Evolutionary conservation across 64 coral and sea anemone genomes (phyloP).

Genomic region (Porites lutea): DNA sequence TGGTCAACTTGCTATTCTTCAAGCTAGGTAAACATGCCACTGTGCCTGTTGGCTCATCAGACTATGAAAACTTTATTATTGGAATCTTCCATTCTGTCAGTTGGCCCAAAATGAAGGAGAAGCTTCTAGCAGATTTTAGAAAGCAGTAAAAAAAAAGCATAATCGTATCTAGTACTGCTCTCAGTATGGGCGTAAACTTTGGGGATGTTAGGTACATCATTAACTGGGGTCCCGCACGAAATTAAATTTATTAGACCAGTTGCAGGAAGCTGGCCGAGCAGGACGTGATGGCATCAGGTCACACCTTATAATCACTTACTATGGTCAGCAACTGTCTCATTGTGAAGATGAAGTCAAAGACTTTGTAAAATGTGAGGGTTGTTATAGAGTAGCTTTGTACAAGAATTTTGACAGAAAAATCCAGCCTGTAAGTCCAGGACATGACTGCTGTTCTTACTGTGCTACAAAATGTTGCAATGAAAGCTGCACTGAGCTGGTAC

Average conservation of each 20-base stretch:
- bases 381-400: constrained; percentile 52
- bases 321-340: constrained; percentile 66
- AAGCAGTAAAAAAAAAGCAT: constrained; percentile 16
- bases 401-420: constrained; percentile 34
- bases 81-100: constrained; percentile 48
- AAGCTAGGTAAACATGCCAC: constrained; percentile 24
- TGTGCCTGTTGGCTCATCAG: constrained; percentile 21
- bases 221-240: constrained; percentile 50
- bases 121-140: not conserved
- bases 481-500: constrained; percentile 8
- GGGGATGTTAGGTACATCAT: constrained; percentile 30
- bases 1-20: constrained; percentile 2
- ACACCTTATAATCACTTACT: constrained; percentile 35
- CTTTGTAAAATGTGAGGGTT: constrained; percentile 59
- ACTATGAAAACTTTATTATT: constrained; percentile 8
- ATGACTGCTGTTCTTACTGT: constrained; percentile 61
- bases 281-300: constrained; percentile 32
- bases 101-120: constrained; percentile 34
- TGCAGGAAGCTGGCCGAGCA: constrained; percentile 38
- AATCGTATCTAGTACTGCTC: constrained; percentile 34
- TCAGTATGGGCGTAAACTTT: constrained; percentile 46
- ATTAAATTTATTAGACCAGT: not conserved
- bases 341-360: constrained; percentile 61
- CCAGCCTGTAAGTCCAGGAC: constrained; percentile 20
- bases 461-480: not conserved